Percentiles rank a stretch among this genome's conserved stretches.
phyloP scores from a whole-genome alignment of 2,888 invertebrate genomes.

The Ptychoptera contaminata region DNA sequence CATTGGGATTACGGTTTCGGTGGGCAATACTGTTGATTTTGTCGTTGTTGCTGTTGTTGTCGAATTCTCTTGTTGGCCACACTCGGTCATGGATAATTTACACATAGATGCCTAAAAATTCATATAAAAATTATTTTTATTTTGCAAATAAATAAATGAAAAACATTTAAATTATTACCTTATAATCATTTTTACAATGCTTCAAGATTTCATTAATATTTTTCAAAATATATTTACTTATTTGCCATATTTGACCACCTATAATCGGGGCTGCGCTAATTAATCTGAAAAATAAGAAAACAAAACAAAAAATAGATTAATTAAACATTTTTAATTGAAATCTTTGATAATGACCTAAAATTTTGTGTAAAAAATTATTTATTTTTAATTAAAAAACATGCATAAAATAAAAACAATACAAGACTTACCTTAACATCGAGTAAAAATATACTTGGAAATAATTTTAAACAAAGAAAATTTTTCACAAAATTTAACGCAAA shows the following conservation, averaged over 20 bases:
- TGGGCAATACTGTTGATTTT: too few species aligned
- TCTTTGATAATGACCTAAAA: too few species aligned
- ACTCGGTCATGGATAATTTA: conserved; percentile 49
- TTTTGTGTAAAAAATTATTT: too few species aligned
- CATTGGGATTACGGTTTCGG: too few species aligned
- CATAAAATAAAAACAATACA: too few species aligned
- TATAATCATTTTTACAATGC: conserved; percentile 30
- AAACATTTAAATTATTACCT: background rate
- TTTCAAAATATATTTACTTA: conserved; percentile 43
- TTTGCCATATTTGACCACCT: conserved; percentile 31
- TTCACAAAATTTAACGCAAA: too few species aligned
- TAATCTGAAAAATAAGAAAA: conserved; percentile 17
- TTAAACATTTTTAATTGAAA: background rate
- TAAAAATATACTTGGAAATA: background rate
- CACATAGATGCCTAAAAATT: conserved; percentile 31
- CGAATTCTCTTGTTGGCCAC: conserved; percentile 26
- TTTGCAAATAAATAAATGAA: background rate
- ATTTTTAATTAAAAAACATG: too few species aligned
- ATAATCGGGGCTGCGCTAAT: conserved; percentile 24
- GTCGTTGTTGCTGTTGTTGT: too few species aligned
- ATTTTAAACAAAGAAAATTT: background rate
- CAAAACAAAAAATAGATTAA: background rate
- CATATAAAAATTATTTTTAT: background rate
- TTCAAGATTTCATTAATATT: conserved; percentile 38
- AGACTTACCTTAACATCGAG: background rate